Conservation (phyloP, 2,888 invertebrate genomes). For the Nymphalis urticae region DNA sequence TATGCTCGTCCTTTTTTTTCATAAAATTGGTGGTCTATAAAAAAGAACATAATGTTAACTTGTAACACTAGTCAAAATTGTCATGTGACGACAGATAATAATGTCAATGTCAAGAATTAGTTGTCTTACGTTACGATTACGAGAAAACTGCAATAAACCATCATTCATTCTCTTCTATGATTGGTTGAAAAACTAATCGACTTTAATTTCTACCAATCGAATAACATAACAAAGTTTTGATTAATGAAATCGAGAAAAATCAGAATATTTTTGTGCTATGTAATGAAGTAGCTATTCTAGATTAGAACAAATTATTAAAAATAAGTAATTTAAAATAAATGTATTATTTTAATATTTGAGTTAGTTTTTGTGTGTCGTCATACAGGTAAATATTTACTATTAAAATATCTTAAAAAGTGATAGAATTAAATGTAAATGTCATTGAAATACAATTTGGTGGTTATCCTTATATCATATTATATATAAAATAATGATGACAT, state of each 20-base stretch:
- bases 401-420: not conserved
- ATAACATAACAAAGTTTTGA: not conserved
- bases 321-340: slow-evolving; percentile 32
- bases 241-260: slow-evolving; percentile 3
- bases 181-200: slow-evolving; percentile 16
- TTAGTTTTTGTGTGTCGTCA: slow-evolving; percentile 5
- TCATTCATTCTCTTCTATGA: slow-evolving; percentile 1
- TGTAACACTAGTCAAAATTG: slow-evolving; percentile 26
- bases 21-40: no score
- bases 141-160: not conserved
- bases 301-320: slow-evolving; percentile 20
- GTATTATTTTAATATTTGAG: slow-evolving; percentile 23
- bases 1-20: no score
- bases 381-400: slow-evolving; percentile 23
- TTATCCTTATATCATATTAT: not conserved
- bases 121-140: slow-evolving; percentile 24
- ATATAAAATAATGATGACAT: not conserved
- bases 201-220: slow-evolving; percentile 27
- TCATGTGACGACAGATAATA: slow-evolving; percentile 38
- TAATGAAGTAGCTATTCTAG: slow-evolving; percentile 25
- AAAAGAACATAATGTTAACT: not conserved
- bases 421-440: not conserved
- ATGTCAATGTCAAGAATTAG: slow-evolving; percentile 32
- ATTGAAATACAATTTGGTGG: not conserved
- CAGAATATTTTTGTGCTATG: slow-evolving; percentile 24